Evolutionary conservation across 2,113 vertebrate genomes (phyloP), one percentile per base, ranked within the genome.

Genomic region (Ivindomyrus marchei): DNA sequence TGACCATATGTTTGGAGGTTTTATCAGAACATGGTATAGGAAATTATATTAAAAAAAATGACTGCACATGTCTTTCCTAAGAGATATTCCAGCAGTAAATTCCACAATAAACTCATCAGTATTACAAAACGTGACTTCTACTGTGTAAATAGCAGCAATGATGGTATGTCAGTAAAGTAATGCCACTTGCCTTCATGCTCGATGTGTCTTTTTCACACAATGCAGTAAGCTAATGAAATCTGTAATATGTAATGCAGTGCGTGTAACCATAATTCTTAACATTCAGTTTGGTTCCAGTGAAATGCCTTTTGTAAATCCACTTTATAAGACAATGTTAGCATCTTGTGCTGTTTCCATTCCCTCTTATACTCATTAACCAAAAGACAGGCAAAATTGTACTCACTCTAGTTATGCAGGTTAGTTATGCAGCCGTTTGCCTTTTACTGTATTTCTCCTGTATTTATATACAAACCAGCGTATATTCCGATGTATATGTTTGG

Each of bases 381-480:
- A 77, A 84, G 80, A 89, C 36, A 90, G 36, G 85, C 88, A n/a
- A 45, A 50, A 21, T 31, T 62, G 58, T 90, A 62, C 88, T 87
- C 83, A 45, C 45, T 86, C 74, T 83, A 46, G 83, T 91, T 88
- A 91, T 47, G 11, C 45, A 85, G 70, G 11, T 89, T 80, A 88
- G 89, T 91, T 90, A 87, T 52, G 46, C 88, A 39, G 39, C 88
- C 88, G 19, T 87, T 86, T 90, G 90, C 89, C 83, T 49, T 58
- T 85, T 87, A 88, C 83, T 66, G n/a, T 90, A 90, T 83, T 80
- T 84, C 7, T 36, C 21, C 47, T 89, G 88, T 91, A 70, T 84
- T 92, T 88, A 90, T 89, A 90, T 89, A 83, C 91, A 91, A 88
- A 88, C 91, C 89, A 85, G 90, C 88, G 66, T 52, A 89, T 56